Evolutionary conservation across 2,113 vertebrate species (phyloP), one percentile per base, ranked within the genome.

Genomic region (Oryzias curvinotus): DNA sequence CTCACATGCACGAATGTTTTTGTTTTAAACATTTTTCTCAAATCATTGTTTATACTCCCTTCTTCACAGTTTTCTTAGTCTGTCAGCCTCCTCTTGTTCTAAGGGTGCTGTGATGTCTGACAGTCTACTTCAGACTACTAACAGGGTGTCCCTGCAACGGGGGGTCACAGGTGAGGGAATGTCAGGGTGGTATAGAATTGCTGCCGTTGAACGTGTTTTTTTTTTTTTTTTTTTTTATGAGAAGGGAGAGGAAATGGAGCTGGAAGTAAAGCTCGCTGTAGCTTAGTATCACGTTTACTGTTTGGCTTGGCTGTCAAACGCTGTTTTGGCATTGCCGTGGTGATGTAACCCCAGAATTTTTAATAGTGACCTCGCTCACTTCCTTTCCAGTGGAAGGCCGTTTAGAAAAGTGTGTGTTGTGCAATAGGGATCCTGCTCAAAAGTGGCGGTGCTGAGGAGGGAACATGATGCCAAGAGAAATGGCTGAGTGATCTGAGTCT

Each of bases 291-390:
- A 68, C 62, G 23, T 75, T 72, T 74, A 68, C 67, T 88, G 83
- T 88, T 88, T 87, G 72, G 68, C 62, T 85, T 90, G 88, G 85
- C 81, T 53, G 67, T 70, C 61, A 73, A 57, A 66, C 52, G 19
- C 58, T 78, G 70, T 81, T 87, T 82, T 74, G 72, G 80, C 74
- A 72, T 79, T 71, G 41, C 73, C 57, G 71, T 65, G 75, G 82
- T 79, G 76, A 87, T 68, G 65, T 26, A 52, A 80, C 75, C 71
- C 75, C 42, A 57, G 49, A 78, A 66, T 64, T 72, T 36, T 78
- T 73, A 58, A 79, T 45, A 7, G 62, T 73, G 80, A 83, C 84
- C 71, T 86, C 77, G 73, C 62, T 67, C 65, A 49, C 51, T 75
- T 65, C 59, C 65, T 61, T 75, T 68, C 68, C 62, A 64, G 54